Evolutionary conservation across 2,888 invertebrate species (phyloP).

Genomic region (Protophormia terraenovae): DNA sequence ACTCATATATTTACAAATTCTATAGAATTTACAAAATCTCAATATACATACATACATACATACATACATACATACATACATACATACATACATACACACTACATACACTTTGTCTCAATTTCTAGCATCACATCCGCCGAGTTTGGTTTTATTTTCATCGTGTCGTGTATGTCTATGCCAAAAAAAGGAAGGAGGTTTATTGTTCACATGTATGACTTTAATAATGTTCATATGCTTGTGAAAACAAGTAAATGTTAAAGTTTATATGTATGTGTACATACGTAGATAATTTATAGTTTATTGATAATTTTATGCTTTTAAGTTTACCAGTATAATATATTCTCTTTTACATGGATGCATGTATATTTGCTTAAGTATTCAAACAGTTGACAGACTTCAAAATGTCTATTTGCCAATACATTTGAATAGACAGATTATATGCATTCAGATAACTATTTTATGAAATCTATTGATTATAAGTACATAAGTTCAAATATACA

Average conservation of each 20-base stretch:
- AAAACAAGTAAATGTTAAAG: neutral
- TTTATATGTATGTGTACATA: neutral
- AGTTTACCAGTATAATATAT: slow-evolving; percentile 60
- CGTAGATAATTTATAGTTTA: slow-evolving; percentile 60
- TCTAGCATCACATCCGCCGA: slow-evolving; percentile 60
- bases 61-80: neutral
- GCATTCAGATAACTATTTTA: neutral
- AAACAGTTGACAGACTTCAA: slow-evolving; percentile 57
- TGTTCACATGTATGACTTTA: slow-evolving; percentile 32
- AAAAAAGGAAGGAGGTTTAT: slow-evolving; percentile 27
- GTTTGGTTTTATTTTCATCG: slow-evolving; percentile 12
- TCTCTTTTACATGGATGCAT: too few species aligned
- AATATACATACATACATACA: neutral
- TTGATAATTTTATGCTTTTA: slow-evolving; percentile 68
- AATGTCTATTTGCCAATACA: slow-evolving; percentile 42
- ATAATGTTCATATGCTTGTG: neutral
- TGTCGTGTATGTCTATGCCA: neutral
- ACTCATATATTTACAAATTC: slow-evolving; percentile 12
- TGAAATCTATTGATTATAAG: slow-evolving; percentile 33
- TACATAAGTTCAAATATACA: slow-evolving; percentile 10
- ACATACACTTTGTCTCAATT: slow-evolving; percentile 54
- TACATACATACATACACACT: neutral
- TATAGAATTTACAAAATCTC: slow-evolving; percentile 35
- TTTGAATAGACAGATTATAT: neutral
- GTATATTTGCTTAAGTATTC: too few species aligned